Conservation (phyloP, 2,888 invertebrate species). For the Agapostemon virescens region DNA sequence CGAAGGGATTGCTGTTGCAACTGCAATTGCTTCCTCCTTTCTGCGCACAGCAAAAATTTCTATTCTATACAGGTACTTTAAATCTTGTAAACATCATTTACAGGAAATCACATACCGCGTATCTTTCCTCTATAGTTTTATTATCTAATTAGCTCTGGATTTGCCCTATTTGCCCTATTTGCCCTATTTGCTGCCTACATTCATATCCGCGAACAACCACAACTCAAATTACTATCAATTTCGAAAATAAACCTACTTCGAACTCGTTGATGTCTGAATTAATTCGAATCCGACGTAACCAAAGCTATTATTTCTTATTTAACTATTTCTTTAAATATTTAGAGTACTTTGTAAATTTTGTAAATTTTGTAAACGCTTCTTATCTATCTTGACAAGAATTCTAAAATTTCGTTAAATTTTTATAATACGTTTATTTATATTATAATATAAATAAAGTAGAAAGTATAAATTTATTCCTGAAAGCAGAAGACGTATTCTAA, state of each 20-base stretch:
- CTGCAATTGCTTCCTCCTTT: background rate
- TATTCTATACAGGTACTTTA: background rate
- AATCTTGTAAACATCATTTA: background rate
- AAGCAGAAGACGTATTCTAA: background rate
- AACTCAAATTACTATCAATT: background rate
- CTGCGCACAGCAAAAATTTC: background rate
- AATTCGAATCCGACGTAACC: background rate
- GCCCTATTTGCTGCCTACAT: background rate
- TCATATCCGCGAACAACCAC: background rate
- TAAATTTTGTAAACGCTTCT: no score
- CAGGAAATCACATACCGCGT: background rate
- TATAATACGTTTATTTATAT: no score
- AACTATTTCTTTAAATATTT: no score
- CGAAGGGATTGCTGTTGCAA: background rate
- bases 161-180: background rate
- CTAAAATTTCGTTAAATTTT: no score
- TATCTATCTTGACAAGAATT: no score
- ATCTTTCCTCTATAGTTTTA: no score
- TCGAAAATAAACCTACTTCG: background rate
- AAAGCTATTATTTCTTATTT: background rate
- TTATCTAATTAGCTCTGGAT: background rate
- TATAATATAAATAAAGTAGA: no score
- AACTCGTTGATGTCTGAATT: background rate
- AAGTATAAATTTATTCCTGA: background rate
- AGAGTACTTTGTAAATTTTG: no score